A percentile compares a stretch with the other conserved stretches of the same genome.
phyloP scores from a whole-genome alignment of 2,888 invertebrate genomes.

The Shargacucullia verbasci region DNA sequence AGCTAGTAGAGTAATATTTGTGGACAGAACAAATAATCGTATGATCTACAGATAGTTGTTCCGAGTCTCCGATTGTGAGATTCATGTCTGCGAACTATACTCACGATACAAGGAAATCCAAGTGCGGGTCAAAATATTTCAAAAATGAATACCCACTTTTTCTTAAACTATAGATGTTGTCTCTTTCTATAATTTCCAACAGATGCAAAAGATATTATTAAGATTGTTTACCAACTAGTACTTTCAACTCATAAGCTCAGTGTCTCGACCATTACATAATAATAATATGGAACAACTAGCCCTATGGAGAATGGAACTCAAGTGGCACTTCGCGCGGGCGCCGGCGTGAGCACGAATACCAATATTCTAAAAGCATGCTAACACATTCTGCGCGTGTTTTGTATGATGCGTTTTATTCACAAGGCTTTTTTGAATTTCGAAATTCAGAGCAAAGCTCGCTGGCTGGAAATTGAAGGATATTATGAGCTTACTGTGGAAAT shows the following conservation, averaged over 20 bases:
- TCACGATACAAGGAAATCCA: too few relatives aligned
- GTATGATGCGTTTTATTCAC: constrained; percentile 56
- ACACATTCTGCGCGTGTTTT: constrained; percentile 58
- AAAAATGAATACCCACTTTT: too few relatives aligned
- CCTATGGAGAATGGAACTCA: constrained; percentile 45
- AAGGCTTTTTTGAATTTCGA: constrained; percentile 33
- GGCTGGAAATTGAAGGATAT: constrained; percentile 37
- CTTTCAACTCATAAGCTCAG: constrained; percentile 14
- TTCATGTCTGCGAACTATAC: too few relatives aligned
- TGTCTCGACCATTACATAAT: constrained; percentile 42
- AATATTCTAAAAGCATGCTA: constrained; percentile 72
- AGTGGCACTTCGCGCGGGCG: constrained; percentile 60
- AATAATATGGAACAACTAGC: constrained; percentile 60
- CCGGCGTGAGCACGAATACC: constrained; percentile 65
- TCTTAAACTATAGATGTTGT: too few relatives aligned
- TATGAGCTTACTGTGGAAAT: constrained; percentile 43
- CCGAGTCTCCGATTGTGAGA: too few relatives aligned
- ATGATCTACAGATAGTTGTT: too few relatives aligned
- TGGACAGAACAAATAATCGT: too few relatives aligned
- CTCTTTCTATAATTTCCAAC: too few relatives aligned
- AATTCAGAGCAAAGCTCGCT: constrained; percentile 38
- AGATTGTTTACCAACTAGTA: constrained; percentile 23
- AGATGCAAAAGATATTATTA: not conserved
- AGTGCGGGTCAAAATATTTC: too few relatives aligned
- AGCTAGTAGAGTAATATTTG: too few relatives aligned